phyloP scores from a whole-genome alignment of 2,113 vertebrate genomes.

The Brachyhypopomus occidentalis region DNA sequence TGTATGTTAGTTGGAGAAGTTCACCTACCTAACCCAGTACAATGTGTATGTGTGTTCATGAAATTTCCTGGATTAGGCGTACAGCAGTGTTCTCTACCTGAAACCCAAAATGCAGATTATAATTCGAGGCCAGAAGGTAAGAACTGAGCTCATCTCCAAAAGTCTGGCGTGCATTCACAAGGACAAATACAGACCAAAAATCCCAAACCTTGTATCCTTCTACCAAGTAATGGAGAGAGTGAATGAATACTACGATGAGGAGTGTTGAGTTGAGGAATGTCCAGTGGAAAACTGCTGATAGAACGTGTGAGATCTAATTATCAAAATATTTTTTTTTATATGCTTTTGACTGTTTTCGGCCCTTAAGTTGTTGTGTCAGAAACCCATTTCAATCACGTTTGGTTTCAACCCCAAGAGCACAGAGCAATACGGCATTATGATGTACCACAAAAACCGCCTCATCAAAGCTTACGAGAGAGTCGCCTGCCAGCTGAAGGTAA shows the following conservation, averaged over 20 bases:
- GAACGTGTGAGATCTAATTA: not conserved
- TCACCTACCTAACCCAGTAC: not conserved
- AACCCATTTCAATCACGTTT: slow-evolving; percentile 85
- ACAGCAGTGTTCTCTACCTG: slow-evolving; percentile 94
- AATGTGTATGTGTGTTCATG: slow-evolving; percentile 7
- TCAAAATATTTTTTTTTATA: not conserved
- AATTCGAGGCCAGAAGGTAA: slow-evolving; percentile 88
- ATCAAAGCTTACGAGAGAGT: slow-evolving; percentile 95
- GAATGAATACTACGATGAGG: not conserved
- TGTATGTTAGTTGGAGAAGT: not conserved
- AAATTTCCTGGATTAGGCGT: slow-evolving; percentile 75
- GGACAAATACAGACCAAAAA: slow-evolving; percentile 87
- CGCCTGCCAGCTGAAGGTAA: slow-evolving; percentile 89
- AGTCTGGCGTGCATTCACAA: slow-evolving; percentile 83
- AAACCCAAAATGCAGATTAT: slow-evolving; percentile 95
- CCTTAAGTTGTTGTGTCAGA: slow-evolving; percentile 65
- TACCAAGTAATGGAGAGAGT: not conserved
- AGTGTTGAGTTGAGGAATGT: not conserved
- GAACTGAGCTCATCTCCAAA: slow-evolving; percentile 91
- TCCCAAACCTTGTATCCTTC: slow-evolving; percentile 83
- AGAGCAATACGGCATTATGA: slow-evolving; percentile 96
- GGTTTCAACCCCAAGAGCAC: slow-evolving; percentile 96
- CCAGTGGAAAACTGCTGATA: not conserved
- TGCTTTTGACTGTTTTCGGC: not conserved
- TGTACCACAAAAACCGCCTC: slow-evolving; percentile 95